Evolutionary conservation across 2,888 invertebrate species (phyloP).

Genomic region (Melikaiella ostensackeni): DNA sequence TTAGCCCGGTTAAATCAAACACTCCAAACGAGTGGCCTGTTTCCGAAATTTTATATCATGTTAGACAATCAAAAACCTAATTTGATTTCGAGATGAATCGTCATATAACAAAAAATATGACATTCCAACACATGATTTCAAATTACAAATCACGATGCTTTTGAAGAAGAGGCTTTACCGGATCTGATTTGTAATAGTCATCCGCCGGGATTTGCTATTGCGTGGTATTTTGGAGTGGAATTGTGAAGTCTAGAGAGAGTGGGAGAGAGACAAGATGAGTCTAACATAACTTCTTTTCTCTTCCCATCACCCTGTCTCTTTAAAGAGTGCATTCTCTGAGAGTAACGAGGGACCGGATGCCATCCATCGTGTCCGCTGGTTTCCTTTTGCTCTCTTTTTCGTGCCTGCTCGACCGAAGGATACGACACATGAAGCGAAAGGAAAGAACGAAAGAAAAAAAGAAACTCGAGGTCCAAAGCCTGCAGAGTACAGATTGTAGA

Average conservation of each 20-base stretch:
- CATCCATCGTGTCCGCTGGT: conserved; percentile 72
- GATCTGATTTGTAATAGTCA: conserved; percentile 66
- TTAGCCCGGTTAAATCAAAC: conserved; percentile 32
- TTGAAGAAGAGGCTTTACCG: conserved; percentile 49
- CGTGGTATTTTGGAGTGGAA: conserved; percentile 39
- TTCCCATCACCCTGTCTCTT: conserved; percentile 46
- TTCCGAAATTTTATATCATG: conserved; percentile 7
- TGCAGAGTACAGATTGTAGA: neutral
- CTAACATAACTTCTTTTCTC: conserved; percentile 44
- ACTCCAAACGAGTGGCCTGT: conserved; percentile 18
- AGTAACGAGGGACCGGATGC: conserved; percentile 70
- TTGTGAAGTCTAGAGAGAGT: conserved; percentile 42
- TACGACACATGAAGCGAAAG: conserved; percentile 45
- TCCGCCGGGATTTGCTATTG: conserved; percentile 53
- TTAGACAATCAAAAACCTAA: neutral
- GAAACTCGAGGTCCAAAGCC: conserved; percentile 13
- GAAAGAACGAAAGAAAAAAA: conserved; percentile 42
- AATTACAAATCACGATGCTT: too few relatives aligned
- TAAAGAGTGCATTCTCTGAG: conserved; percentile 64
- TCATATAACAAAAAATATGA: neutral
- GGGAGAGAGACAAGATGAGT: conserved; percentile 42
- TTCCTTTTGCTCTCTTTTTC: conserved; percentile 64
- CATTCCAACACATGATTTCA: too few relatives aligned
- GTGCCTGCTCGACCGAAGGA: conserved; percentile 58
- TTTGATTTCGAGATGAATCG: neutral